These are phyloP conservation scores for Arbacia lixula DNA, from an alignment of 53 echinoderm and acorn worm species.

Conservation along the genomic window DNA sequence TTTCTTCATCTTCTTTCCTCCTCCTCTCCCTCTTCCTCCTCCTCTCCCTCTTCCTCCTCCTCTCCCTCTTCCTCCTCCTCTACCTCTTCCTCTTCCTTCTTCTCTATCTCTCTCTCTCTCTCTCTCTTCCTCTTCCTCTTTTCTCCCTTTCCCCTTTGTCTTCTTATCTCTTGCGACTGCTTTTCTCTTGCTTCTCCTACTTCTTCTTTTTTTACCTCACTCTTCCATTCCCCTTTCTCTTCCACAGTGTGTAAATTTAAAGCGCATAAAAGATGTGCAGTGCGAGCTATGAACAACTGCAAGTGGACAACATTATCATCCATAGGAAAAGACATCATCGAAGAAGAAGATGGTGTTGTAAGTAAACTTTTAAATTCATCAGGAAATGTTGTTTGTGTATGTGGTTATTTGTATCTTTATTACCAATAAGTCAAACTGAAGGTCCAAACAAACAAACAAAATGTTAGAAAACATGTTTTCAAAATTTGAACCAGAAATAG, in stretches of 20 bases:
- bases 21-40: background rate
- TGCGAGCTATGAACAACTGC: slow-evolving; percentile 94
- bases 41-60: background rate
- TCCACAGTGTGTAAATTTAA: slow-evolving; percentile 96
- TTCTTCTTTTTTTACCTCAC: background rate
- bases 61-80: too few species aligned
- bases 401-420: too few species aligned
- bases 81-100: too few species aligned
- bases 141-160: background rate
- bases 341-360: slow-evolving; percentile 97
- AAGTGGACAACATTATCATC: slow-evolving; percentile 98
- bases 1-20: background rate
- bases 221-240: background rate
- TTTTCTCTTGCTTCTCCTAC: background rate
- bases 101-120: background rate
- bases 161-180: background rate
- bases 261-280: slow-evolving; percentile 98
- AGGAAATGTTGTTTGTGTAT: too few species aligned
- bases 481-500: too few species aligned
- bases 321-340: slow-evolving; percentile 94
- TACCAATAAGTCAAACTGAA: too few species aligned
- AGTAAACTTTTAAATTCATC: too few species aligned
- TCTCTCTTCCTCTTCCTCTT: background rate
- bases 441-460: too few species aligned
- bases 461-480: too few species aligned